Evolutionary conservation across 2,797 vertebrate species (phyloP), one percentile per base, ranked within the genome.

Genomic region (Sebastiscus albofasciatus): DNA sequence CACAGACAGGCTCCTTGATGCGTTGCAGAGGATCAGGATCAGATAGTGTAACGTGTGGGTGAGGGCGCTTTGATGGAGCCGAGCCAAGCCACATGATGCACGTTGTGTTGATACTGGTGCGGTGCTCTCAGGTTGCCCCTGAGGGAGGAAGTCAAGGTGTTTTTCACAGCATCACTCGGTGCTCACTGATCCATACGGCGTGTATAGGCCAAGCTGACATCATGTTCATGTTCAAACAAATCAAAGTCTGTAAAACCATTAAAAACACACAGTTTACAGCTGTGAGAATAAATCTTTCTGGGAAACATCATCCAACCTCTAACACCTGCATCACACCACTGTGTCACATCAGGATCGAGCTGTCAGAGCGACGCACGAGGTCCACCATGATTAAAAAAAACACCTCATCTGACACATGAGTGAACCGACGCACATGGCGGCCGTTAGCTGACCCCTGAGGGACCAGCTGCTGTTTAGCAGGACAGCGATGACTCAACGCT

Each of bases 1-100:
- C 82, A 89, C 88, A 92, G 78, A 77, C 82, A 61, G 69, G 66
- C 39, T 81, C 75, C 67, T 84, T 80, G 79, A 88, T 74, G 79
- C 12, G 5, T 74, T 69, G 33, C 81, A 85, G 88, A 85, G 77
- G 84, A 88, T 85, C 72, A 70, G 80, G 80, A 80, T 90, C 78
- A 86, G 87, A 89, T 83, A 87, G 78, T 59, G 36, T 58, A 33
- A 62, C 36, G 79, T 39, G 70, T 52, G 31, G 74, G 61, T 77
- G 69, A 70, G 66, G 82, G 61, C 1, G 4, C 72, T 86, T 79
- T 84, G 81, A 86, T 75, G 79, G 67, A 83, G 26, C 8, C 2
- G 29, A 84, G 76, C 65, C 69, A 73, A 79, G 64, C 64, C n/a
- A 76, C 64, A 70, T 4, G 42, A 13, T 61, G 46, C 34, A 65